These are phyloP conservation scores for Falco biarmicus DNA, from an alignment of 2,797 vertebrate species.

Conservation along the genomic window DNA sequence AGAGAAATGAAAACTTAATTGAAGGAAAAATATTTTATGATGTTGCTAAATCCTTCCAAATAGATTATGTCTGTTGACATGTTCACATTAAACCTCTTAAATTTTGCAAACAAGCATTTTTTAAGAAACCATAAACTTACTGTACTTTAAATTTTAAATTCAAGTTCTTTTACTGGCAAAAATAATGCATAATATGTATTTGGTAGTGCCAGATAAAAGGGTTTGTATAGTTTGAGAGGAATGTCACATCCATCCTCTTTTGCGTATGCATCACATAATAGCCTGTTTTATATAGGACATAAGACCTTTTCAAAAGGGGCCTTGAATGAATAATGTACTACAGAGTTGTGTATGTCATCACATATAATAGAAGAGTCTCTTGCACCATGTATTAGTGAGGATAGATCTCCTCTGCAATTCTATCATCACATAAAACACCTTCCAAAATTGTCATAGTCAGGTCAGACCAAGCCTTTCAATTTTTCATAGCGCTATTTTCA, in stretches of 20 bases:
- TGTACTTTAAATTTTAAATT: background rate
- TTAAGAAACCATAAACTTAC: background rate
- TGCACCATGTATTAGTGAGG: constrained; percentile 25
- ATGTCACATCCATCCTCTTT: constrained; percentile 65
- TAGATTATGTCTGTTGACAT: background rate
- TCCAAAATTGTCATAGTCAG: constrained; percentile 18
- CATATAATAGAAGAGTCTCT: constrained; percentile 34
- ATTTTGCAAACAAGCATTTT: background rate
- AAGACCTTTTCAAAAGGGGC: constrained; percentile 63
- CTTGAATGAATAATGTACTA: constrained; percentile 67
- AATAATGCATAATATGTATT: background rate
- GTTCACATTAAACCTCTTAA: background rate
- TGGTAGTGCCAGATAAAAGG: constrained; percentile 37
- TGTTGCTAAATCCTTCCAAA: background rate
- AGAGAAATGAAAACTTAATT: background rate
- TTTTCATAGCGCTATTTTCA: background rate
- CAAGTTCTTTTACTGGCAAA: background rate
- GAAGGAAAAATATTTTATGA: background rate
- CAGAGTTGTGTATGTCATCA: constrained; percentile 41
- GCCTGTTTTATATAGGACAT: constrained; percentile 66
- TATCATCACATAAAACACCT: constrained; percentile 40
- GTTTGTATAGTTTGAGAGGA: constrained; percentile 25
- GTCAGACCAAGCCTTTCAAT: constrained; percentile 17
- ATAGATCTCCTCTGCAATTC: constrained; percentile 43
- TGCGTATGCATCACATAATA: constrained; percentile 63